Conservation (phyloP, 2,113 vertebrate genomes). For the Notothenia rossii region DNA sequence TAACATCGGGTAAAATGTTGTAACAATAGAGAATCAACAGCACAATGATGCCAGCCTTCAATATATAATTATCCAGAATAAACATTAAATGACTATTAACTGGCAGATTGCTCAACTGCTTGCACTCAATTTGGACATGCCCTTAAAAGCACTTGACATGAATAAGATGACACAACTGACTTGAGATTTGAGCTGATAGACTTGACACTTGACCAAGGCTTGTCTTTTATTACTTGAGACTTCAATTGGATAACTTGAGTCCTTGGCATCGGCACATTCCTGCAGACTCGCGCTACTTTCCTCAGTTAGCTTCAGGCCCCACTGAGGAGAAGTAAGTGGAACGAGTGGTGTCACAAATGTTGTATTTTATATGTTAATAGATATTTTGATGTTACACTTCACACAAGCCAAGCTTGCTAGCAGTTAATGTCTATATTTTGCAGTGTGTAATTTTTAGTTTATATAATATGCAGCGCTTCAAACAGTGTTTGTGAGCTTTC, state of each 20-base stretch:
- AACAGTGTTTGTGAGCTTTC: no score
- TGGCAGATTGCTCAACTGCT: background rate
- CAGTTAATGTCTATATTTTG: no score
- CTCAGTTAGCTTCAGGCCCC: no score
- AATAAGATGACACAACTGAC: background rate
- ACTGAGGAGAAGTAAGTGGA: no score
- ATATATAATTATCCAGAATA: background rate
- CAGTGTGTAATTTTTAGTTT: no score
- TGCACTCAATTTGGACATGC: background rate
- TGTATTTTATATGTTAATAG: no score
- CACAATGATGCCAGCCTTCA: background rate
- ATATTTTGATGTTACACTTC: no score
- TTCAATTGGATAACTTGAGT: background rate
- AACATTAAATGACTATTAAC: background rate
- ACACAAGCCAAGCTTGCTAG: no score
- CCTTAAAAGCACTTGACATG: background rate
- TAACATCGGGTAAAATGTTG: background rate
- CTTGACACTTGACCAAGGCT: background rate
- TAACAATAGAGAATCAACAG: background rate
- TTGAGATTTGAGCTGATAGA: background rate
- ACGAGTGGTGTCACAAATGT: no score
- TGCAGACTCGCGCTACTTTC: no score
- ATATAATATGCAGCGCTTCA: no score
- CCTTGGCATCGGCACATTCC: no score
- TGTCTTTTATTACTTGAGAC: background rate